phyloP scores from a whole-genome alignment of 2,888 invertebrate species.

The Papilio demoleus region DNA sequence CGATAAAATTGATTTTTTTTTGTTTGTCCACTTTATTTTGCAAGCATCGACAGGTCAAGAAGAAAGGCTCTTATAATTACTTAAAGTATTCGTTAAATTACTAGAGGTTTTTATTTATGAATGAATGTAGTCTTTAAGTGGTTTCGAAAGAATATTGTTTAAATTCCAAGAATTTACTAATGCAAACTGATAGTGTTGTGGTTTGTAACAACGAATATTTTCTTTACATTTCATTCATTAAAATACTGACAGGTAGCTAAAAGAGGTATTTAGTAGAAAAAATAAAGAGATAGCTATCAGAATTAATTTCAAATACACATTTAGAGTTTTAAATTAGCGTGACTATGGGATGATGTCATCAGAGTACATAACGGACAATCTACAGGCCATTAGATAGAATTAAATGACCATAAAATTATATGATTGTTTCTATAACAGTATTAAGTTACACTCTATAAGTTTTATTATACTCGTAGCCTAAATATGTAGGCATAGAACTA shows the following conservation, averaged over 20 bases:
- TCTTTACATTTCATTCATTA: slow-evolving; percentile 37
- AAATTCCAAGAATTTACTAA: background rate
- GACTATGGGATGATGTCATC: slow-evolving; percentile 71
- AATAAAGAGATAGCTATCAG: slow-evolving; percentile 39
- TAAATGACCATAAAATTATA: slow-evolving; percentile 24
- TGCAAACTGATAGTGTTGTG: background rate
- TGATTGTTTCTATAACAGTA: slow-evolving; percentile 11
- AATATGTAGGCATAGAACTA: background rate
- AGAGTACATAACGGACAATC: slow-evolving; percentile 59
- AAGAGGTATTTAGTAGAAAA: background rate
- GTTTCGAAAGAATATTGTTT: background rate
- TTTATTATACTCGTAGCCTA: background rate
- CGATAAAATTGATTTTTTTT: no score
- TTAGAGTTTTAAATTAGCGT: slow-evolving; percentile 62
- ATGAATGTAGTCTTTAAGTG: background rate
- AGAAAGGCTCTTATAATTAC: background rate
- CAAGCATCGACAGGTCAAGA: background rate
- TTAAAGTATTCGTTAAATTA: no score
- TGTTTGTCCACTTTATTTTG: no score
- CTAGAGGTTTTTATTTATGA: background rate
- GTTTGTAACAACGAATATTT: background rate
- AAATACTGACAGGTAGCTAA: slow-evolving; percentile 35
- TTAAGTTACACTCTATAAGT: background rate
- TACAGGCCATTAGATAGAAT: slow-evolving; percentile 44
- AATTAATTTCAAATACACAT: slow-evolving; percentile 48